Conservation (phyloP, 2,113 vertebrate genomes). For the Rallus limicola region DNA sequence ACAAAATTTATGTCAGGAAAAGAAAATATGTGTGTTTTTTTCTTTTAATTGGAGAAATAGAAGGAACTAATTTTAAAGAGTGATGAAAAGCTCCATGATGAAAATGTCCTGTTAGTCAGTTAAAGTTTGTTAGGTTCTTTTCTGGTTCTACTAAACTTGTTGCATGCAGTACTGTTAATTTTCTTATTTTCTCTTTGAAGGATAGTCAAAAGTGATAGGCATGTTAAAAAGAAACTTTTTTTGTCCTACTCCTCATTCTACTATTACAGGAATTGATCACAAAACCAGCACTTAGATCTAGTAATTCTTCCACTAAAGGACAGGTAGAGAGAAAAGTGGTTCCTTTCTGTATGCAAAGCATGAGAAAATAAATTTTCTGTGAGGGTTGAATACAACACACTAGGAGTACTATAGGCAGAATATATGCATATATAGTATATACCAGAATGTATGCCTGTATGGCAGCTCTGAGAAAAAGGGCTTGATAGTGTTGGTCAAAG, state of each 20-base stretch:
- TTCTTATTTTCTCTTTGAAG: not conserved
- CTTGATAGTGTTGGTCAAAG: no score
- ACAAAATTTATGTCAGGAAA: not conserved
- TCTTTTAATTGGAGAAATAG: not conserved
- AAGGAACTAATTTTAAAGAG: not conserved
- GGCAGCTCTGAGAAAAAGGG: no score
- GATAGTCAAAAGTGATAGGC: not conserved
- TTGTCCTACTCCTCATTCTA: not conserved
- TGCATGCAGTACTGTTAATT: not conserved
- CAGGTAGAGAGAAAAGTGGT: not conserved
- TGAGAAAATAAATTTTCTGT: not conserved
- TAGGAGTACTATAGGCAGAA: not conserved
- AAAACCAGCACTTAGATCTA: not conserved
- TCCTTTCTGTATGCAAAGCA: not conserved
- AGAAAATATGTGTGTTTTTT: no score
- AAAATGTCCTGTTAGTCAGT: not conserved
- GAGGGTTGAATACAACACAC: not conserved
- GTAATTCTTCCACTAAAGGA: not conserved
- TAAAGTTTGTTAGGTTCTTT: not conserved
- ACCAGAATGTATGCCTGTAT: no score
- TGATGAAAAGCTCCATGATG: not conserved
- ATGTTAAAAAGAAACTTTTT: not conserved
- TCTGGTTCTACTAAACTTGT: not conserved
- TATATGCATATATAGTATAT: not conserved
- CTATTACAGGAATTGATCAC: not conserved